Evolutionary conservation across 2,113 vertebrate species (phyloP), one percentile per base, ranked within the genome.

Genomic region (Plecotus auritus): DNA sequence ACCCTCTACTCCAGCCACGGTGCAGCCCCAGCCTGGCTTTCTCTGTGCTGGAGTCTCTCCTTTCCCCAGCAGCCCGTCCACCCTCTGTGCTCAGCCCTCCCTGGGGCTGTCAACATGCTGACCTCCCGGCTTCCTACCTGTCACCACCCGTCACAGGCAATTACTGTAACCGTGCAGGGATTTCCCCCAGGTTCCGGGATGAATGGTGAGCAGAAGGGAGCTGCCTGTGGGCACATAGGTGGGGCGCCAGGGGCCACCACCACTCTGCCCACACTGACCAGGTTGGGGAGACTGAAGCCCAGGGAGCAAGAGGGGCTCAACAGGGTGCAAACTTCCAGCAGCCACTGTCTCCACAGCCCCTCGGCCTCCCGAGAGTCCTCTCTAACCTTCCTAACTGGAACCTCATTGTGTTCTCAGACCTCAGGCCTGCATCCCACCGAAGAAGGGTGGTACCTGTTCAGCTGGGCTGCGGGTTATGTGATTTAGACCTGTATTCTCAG

Each of bases 61-160:
- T 0, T 78, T 59, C 61, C 64, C 83, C 32, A 32, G 77, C 40
- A 84, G 82, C 90, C 86, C 76, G 78, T 97, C 88, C 47, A 96
- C 91, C 96, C 94, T 84, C 77, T 83, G 51, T 85, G 81, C 90
- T 88, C 91, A 81, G 80, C 45, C 96, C 98, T 98, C 97, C 96
- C 97, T 7, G 45, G 85, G 96, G 94, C 96, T 96, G 96, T 96
- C 97, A 93, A 67, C 91, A 74, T 77, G 87, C 89, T 98, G 98
- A 98, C 97, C 98, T 97, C 93, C 97, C 10, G 9, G 91, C 97
- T 96, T 82, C 76, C 83, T 69, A 97, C 94, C 97, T 98, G 97
- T 98, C 98, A 97, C 96, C 97, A 96, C 95, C 97, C 90, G 89
- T 97, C 97, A 97, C 94, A 94, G 94, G 97, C 97, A 97, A 98